These are phyloP conservation scores for Dreissena polymorpha DNA, from an alignment of 1,140 invertebrate genomes.

Conservation along the genomic window DNA sequence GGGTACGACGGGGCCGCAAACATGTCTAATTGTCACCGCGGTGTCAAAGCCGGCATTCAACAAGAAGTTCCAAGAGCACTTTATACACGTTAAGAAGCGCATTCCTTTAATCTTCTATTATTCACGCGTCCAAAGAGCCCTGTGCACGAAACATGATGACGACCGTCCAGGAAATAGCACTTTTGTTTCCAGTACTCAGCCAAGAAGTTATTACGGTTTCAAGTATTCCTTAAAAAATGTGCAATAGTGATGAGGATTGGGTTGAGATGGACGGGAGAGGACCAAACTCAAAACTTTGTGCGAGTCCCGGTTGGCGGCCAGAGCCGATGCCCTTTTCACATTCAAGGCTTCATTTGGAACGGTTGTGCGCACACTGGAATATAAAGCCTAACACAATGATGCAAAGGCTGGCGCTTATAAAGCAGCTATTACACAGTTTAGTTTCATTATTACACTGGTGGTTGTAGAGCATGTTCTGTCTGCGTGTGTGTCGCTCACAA, in stretches of 20 bases:
- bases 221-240: constrained; percentile 14
- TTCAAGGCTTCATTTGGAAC: constrained; percentile 33
- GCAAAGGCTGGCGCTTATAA: too few species aligned
- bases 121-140: constrained; percentile 26
- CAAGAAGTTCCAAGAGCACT: too few species aligned
- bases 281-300: constrained; percentile 43
- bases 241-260: constrained; percentile 6
- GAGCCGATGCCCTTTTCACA: constrained; percentile 35
- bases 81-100: too few species aligned
- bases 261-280: constrained; percentile 32
- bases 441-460: too few species aligned
- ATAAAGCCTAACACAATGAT: constrained; percentile 38
- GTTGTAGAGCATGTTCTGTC: too few species aligned
- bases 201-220: constrained; percentile 32
- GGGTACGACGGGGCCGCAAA: too few species aligned
- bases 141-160: too few species aligned
- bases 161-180: constrained; percentile 34
- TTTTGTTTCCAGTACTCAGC: constrained; percentile 46
- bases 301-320: constrained; percentile 38
- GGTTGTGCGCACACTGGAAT: constrained; percentile 14
- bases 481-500: too few species aligned
- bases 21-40: too few species aligned
- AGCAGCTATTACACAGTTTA: too few species aligned
- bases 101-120: too few species aligned
- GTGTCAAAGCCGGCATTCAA: too few species aligned